Evolutionary conservation across 2,888 invertebrate genomes (phyloP).

Genomic region (Agriopis aurantiaria): DNA sequence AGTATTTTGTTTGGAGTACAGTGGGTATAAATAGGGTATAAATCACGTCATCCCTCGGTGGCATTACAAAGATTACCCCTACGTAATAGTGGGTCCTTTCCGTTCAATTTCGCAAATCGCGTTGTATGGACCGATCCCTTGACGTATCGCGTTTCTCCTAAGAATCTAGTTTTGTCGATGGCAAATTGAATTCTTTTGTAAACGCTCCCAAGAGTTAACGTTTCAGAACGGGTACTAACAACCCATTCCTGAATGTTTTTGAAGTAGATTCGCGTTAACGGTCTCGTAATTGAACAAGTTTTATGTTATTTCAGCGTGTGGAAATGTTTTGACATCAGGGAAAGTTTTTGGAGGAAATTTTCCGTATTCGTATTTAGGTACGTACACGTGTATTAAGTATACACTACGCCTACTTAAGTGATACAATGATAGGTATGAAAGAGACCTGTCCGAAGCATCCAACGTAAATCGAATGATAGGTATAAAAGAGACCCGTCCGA

Average conservation of each 20-base stretch:
- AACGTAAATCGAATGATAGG: too few relatives aligned
- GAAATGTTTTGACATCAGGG: conserved; percentile 15
- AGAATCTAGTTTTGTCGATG: conserved; percentile 62
- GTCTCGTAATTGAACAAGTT: conserved; percentile 21
- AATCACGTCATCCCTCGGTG: conserved; percentile 50
- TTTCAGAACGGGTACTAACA: conserved; percentile 35
- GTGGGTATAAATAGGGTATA: conserved; percentile 47
- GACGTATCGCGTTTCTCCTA: conserved; percentile 65
- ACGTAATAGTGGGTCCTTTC: conserved; percentile 69
- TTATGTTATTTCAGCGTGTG: conserved; percentile 15
- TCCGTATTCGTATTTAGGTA: background rate
- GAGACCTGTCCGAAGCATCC: too few relatives aligned
- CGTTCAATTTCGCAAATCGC: conserved; percentile 75
- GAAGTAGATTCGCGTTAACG: conserved; percentile 23
- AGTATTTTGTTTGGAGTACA: conserved; percentile 48
- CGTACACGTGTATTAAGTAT: background rate
- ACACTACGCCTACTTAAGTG: background rate
- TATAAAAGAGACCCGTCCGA: too few relatives aligned
- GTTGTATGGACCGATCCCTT: conserved; percentile 55
- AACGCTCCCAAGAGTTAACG: conserved; percentile 48
- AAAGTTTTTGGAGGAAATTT: conserved; percentile 14
- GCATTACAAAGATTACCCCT: conserved; percentile 68
- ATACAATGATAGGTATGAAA: too few relatives aligned
- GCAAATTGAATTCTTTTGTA: conserved; percentile 68
- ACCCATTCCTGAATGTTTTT: conserved; percentile 24